Percentiles rank a stretch among this genome's conserved stretches.
Evolutionary conservation across 2,888 invertebrate species (phyloP).

Genomic region (Pinctada fucata): DNA sequence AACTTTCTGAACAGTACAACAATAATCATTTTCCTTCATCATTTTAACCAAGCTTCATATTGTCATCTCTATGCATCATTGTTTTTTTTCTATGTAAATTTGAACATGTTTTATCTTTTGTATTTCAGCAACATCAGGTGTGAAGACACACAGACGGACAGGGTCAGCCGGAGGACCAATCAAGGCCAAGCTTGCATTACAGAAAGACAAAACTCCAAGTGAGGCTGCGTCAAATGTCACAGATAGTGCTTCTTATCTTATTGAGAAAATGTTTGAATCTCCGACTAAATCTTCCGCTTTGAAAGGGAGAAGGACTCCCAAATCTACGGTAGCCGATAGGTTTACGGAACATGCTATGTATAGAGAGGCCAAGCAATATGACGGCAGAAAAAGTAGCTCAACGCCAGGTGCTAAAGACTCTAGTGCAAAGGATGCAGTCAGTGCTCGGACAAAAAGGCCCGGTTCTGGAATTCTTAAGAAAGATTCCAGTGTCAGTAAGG

Average conservation of each 20-base stretch:
- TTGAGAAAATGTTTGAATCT: constrained; percentile 69
- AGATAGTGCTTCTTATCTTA: constrained; percentile 63
- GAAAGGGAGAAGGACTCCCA: constrained; percentile 26
- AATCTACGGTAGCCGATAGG: constrained; percentile 27
- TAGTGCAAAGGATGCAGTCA: background rate
- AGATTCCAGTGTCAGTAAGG: background rate
- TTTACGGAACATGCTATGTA: constrained; percentile 64
- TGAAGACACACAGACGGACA: constrained; percentile 32
- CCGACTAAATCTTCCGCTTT: constrained; percentile 38
- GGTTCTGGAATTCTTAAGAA: constrained; percentile 9
- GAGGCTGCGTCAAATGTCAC: constrained; percentile 37
- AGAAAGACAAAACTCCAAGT: constrained; percentile 28
- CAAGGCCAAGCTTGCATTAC: constrained; percentile 26
- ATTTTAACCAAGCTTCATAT: too few relatives aligned
- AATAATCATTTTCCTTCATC: too few relatives aligned
- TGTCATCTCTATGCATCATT: too few relatives aligned
- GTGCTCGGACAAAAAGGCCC: constrained; percentile 3
- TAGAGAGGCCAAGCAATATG: constrained; percentile 60
- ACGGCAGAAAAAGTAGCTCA: constrained; percentile 40
- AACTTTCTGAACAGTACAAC: too few relatives aligned
- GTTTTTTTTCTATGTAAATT: too few relatives aligned
- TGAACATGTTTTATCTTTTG: background rate
- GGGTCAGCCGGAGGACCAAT: constrained; percentile 29
- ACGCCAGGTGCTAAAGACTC: constrained; percentile 8
- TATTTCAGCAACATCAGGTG: constrained; percentile 15